phyloP scores from a whole-genome alignment of 2,797 vertebrate genomes.

The Cyclopterus lumpus region DNA sequence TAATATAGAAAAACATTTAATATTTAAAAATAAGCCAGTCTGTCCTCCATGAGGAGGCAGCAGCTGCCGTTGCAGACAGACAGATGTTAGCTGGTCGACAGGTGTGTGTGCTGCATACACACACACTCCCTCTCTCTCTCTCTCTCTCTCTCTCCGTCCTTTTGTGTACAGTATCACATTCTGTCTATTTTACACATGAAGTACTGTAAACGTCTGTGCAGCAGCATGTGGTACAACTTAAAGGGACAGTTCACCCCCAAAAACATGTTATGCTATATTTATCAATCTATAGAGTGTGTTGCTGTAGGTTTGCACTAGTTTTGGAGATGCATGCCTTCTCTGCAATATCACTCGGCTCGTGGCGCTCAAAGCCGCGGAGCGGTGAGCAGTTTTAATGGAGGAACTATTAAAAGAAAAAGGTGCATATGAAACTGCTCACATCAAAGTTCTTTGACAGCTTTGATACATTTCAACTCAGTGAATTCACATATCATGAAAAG shows the following conservation, averaged over 20 bases:
- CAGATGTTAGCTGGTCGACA: slow-evolving; percentile 45
- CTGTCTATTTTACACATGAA: neutral
- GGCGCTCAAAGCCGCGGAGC: too few relatives aligned
- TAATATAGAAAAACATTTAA: neutral
- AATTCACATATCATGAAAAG: neutral
- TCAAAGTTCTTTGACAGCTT: too few relatives aligned
- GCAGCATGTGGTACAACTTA: neutral
- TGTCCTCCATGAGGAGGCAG: slow-evolving; percentile 29
- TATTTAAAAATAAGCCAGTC: neutral
- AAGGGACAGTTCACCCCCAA: neutral
- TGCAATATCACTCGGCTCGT: too few relatives aligned
- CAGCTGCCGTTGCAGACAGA: slow-evolving; percentile 39
- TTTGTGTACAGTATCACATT: neutral
- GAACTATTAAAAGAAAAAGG: too few relatives aligned
- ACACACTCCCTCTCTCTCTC: neutral
- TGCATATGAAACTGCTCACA: too few relatives aligned
- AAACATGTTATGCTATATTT: too few relatives aligned
- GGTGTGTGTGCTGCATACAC: slow-evolving; percentile 27
- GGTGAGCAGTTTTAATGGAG: too few relatives aligned
- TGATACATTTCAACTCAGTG: neutral
- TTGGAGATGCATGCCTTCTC: too few relatives aligned
- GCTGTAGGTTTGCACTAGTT: too few relatives aligned
- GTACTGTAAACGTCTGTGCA: neutral
- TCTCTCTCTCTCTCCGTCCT: neutral
- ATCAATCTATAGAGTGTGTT: too few relatives aligned